A percentile compares a stretch with the other conserved stretches of the same genome.
These are phyloP conservation scores for Clistopyga incitator DNA, from an alignment of 2,888 invertebrate genomes.

Conservation along the genomic window DNA sequence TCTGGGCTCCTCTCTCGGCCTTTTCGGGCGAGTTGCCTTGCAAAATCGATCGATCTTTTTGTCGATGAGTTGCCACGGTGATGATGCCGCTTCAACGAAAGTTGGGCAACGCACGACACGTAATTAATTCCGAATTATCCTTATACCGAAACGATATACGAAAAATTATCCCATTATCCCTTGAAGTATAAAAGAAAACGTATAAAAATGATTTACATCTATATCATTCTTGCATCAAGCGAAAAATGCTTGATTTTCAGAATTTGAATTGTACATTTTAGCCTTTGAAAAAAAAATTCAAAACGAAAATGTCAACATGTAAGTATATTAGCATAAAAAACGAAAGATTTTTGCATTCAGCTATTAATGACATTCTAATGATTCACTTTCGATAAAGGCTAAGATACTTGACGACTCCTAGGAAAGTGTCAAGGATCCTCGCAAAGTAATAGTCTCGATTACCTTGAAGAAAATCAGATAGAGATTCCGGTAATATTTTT, in stretches of 20 bases:
- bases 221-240: too few species aligned
- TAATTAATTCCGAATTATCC: constrained; percentile 19
- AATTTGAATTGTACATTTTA: too few species aligned
- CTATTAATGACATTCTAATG: constrained; percentile 6
- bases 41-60: constrained; percentile 30
- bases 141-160: not conserved
- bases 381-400: constrained; percentile 14
- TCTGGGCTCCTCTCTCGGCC: constrained; percentile 7
- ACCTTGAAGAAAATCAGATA: constrained; percentile 37
- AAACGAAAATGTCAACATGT: not conserved
- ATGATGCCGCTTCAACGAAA: constrained; percentile 20
- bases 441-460: constrained; percentile 36
- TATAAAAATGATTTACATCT: too few species aligned
- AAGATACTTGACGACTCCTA: constrained; percentile 17
- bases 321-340: constrained; percentile 11
- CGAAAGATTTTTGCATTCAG: not conserved
- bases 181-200: too few species aligned
- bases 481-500: not conserved
- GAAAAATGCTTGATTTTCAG: too few species aligned
- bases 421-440: constrained; percentile 32
- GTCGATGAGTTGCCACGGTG: not conserved
- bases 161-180: not conserved
- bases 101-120: constrained; percentile 17
- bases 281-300: not conserved
- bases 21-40: constrained; percentile 17